phyloP scores from a whole-genome alignment of 2,888 invertebrate genomes.

The Sepiola atlantica region DNA sequence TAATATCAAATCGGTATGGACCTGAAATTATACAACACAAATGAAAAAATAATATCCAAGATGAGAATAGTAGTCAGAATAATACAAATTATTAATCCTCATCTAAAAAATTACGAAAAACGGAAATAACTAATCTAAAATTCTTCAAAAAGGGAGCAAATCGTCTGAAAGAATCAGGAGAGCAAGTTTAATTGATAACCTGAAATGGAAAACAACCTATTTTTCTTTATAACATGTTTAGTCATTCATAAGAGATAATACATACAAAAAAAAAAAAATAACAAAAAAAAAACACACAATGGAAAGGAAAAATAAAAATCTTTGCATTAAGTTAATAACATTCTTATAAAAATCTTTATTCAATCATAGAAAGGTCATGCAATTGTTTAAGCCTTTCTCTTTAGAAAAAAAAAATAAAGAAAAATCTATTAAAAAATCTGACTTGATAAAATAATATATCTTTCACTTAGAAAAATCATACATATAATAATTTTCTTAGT shows the following conservation, averaged over 20 bases:
- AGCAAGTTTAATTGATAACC: background rate
- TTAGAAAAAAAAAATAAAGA: background rate
- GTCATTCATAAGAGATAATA: background rate
- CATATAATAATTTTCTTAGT: background rate
- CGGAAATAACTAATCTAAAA: too few species aligned
- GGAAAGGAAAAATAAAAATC: background rate
- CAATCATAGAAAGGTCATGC: background rate
- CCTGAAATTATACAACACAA: too few species aligned
- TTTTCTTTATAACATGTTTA: background rate
- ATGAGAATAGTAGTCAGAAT: too few species aligned
- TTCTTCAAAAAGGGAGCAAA: background rate
- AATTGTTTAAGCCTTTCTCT: background rate
- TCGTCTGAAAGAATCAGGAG: background rate
- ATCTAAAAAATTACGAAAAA: too few species aligned
- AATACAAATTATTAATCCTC: too few species aligned
- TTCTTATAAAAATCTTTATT: background rate
- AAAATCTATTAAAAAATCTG: background rate
- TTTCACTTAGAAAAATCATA: background rate
- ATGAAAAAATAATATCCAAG: too few species aligned
- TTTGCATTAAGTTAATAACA: background rate
- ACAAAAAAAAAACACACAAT: too few species aligned
- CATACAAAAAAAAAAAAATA: too few species aligned
- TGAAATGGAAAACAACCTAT: background rate
- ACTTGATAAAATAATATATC: background rate
- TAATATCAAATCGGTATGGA: too few species aligned